Evolutionary conservation across 2,113 vertebrate genomes (phyloP).

Genomic region (Tetraodon nigroviridis): DNA sequence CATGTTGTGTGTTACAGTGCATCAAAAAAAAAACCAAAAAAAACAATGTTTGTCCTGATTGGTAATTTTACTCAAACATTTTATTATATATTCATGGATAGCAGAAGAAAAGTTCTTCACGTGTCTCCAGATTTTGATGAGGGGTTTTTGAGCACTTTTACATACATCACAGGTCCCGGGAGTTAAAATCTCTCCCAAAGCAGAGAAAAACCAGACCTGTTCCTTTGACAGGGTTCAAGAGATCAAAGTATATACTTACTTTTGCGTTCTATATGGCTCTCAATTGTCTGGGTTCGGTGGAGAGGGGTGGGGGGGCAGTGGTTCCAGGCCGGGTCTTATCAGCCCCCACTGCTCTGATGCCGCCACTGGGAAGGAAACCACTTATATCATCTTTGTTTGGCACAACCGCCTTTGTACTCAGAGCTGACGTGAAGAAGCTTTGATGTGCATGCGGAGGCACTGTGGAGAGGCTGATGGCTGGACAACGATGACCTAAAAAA

Average conservation of each 20-base stretch:
- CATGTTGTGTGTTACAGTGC: neutral
- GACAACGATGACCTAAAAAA: constrained; percentile 37
- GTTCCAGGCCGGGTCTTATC: constrained; percentile 54
- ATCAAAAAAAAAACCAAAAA: too few relatives aligned
- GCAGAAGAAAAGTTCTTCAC: neutral
- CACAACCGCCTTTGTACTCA: constrained; percentile 65
- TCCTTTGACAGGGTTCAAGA: constrained; percentile 63
- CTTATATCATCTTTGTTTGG: constrained; percentile 70
- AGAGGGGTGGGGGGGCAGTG: neutral
- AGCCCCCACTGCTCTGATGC: constrained; percentile 41
- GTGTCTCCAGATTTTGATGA: constrained; percentile 15
- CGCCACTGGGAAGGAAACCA: constrained; percentile 44
- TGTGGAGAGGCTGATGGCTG: constrained; percentile 28
- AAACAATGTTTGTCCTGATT: constrained; percentile 1
- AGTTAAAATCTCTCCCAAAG: constrained; percentile 43
- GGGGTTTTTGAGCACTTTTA: constrained; percentile 39
- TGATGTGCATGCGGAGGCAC: constrained; percentile 55
- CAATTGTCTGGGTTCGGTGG: constrained; percentile 53
- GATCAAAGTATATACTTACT: constrained; percentile 66
- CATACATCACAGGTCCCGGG: constrained; percentile 30
- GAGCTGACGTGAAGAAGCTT: constrained; percentile 52
- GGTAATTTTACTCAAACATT: constrained; percentile 11
- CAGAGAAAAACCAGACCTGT: constrained; percentile 61
- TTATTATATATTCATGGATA: neutral
- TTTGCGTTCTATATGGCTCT: constrained; percentile 56